Percentiles rank a stretch among this genome's conserved stretches.
Conservation (phyloP, 2,888 invertebrate species). For the Mythimna vitellina region DNA sequence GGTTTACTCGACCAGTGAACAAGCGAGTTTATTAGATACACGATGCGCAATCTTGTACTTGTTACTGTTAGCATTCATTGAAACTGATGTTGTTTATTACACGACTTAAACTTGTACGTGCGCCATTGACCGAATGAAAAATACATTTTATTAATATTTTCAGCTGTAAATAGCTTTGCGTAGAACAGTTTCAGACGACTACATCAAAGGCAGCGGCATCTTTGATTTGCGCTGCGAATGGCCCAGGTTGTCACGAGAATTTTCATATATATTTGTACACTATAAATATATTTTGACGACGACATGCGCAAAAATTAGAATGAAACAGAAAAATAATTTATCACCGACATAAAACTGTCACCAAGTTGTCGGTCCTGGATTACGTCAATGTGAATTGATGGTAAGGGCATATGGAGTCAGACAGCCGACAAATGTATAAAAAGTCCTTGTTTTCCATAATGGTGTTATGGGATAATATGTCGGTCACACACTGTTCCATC, state of each 20-base stretch:
- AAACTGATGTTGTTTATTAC: constrained; percentile 57
- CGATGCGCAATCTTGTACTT: constrained; percentile 60
- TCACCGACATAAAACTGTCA: constrained; percentile 60
- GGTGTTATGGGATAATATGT: constrained; percentile 24
- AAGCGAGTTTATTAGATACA: constrained; percentile 69
- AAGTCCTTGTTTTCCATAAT: constrained; percentile 47
- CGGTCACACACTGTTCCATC: background rate
- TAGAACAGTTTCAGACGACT: constrained; percentile 75
- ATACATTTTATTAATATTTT: constrained; percentile 63
- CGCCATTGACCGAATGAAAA: constrained; percentile 51
- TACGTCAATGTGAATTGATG: constrained; percentile 54
- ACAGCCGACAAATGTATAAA: constrained; percentile 30
- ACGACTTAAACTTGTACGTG: constrained; percentile 21
- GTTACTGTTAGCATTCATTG: constrained; percentile 57
- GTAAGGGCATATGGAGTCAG: constrained; percentile 43
- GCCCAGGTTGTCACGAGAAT: constrained; percentile 79
- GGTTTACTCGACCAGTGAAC: constrained; percentile 72
- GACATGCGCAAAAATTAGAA: constrained; percentile 54
- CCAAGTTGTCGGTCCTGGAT: constrained; percentile 53
- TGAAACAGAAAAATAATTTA: constrained; percentile 57
- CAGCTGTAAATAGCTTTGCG: constrained; percentile 64
- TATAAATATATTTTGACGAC: constrained; percentile 64
- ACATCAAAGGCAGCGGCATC: constrained; percentile 82
- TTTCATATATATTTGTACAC: constrained; percentile 72
- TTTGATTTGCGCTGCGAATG: constrained; percentile 81